Evolutionary conservation across 2,797 vertebrate genomes (phyloP).

Genomic region (Mormyrus hasselquistii): DNA sequence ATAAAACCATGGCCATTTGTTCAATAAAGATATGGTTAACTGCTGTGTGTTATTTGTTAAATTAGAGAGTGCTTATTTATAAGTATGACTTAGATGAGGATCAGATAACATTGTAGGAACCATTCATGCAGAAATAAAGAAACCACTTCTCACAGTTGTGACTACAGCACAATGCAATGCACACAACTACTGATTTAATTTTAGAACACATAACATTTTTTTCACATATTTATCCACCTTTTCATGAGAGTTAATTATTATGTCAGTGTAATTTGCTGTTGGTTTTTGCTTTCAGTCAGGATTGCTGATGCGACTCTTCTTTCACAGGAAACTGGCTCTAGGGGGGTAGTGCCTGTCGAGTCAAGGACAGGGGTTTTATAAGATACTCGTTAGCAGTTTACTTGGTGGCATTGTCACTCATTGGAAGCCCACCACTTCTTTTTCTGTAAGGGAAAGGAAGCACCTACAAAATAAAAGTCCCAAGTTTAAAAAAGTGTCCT

Average conservation of each 20-base stretch:
- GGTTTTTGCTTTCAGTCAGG: neutral
- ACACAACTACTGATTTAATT: neutral
- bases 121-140: neutral
- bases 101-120: neutral
- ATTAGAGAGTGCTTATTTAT: neutral
- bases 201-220: neutral
- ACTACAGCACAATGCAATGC: neutral
- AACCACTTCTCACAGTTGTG: neutral
- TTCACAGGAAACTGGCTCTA: neutral
- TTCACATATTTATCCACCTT: neutral
- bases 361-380: neutral
- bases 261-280: neutral
- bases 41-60: neutral
- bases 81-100: neutral
- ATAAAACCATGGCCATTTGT: neutral
- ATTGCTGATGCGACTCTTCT: neutral
- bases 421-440: neutral
- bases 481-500: neutral
- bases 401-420: neutral
- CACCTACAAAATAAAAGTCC: neutral
- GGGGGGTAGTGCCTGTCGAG: neutral
- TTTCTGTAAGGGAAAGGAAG: neutral
- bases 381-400: conserved; percentile 2
- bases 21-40: neutral
- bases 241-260: neutral